Evolutionary conservation across 92 coral and sea anemone species (phyloP).

Genomic region (Epizoanthus stellaris): DNA sequence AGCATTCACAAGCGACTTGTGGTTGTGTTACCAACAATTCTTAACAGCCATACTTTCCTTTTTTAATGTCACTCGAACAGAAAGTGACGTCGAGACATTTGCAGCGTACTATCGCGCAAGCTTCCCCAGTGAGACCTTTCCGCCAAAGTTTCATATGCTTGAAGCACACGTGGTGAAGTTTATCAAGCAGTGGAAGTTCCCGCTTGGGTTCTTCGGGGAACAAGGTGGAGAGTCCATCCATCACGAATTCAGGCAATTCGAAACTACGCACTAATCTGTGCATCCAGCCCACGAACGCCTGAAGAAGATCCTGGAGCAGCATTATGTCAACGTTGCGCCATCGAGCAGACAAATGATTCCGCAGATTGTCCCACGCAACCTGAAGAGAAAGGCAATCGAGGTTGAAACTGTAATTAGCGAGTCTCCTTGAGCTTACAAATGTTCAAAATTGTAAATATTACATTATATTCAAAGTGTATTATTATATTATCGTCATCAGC

Average conservation of each 20-base stretch:
- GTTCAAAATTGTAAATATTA: background rate
- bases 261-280: slow-evolving; percentile 1
- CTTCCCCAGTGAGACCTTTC: slow-evolving; percentile 1
- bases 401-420: background rate
- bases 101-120: background rate
- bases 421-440: background rate
- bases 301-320: slow-evolving; percentile 8
- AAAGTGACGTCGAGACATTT: background rate
- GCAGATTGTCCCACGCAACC: slow-evolving; percentile 12
- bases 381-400: slow-evolving; percentile 11
- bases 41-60: background rate
- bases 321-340: slow-evolving; percentile 1
- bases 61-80: background rate
- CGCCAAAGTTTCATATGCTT: slow-evolving; percentile 9
- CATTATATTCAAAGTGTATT: background rate
- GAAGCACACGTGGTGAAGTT: slow-evolving; percentile 9
- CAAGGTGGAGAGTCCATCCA: background rate
- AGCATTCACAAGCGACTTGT: too few species aligned
- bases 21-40: background rate
- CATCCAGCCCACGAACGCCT: slow-evolving; percentile 9
- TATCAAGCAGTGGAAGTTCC: background rate
- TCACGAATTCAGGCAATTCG: slow-evolving; percentile 11
- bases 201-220: background rate
- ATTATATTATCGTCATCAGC: background rate
- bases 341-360: background rate